Conservation (phyloP, 2,888 invertebrate genomes). For the Cordilura impudica region DNA sequence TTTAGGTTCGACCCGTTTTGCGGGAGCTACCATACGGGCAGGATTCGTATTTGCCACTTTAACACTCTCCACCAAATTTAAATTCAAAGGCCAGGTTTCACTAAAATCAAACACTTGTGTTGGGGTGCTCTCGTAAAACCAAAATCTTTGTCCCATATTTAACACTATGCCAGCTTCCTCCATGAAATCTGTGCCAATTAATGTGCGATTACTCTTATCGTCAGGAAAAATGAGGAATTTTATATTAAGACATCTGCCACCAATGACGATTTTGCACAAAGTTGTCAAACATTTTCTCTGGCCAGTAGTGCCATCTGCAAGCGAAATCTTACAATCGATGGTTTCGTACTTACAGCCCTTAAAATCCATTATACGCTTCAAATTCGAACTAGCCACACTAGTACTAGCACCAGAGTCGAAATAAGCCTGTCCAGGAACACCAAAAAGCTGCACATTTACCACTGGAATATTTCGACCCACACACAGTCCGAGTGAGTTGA, state of each 20-base stretch:
- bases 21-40: neutral
- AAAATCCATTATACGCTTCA: constrained; percentile 49
- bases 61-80: constrained; percentile 21
- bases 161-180: constrained; percentile 37
- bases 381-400: constrained; percentile 57
- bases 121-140: constrained; percentile 49
- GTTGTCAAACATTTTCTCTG: constrained; percentile 38
- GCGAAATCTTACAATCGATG: constrained; percentile 11
- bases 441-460: constrained; percentile 46
- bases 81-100: no score
- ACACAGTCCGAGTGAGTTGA: constrained; percentile 26
- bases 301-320: constrained; percentile 40
- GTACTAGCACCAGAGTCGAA: constrained; percentile 57
- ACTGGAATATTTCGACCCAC: constrained; percentile 32
- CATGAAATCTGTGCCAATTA: constrained; percentile 53
- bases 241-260: constrained; percentile 49
- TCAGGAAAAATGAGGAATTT: constrained; percentile 54
- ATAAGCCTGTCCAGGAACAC: constrained; percentile 56
- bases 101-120: constrained; percentile 40
- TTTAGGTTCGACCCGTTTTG: no score
- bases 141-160: constrained; percentile 59
- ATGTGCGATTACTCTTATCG: constrained; percentile 44
- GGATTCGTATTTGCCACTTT: neutral
- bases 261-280: constrained; percentile 43
- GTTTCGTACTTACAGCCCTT: constrained; percentile 34